Base-by-base conservation (phyloP, 2,888 invertebrate genomes). In the Xestia c-nigrum region DNA sequence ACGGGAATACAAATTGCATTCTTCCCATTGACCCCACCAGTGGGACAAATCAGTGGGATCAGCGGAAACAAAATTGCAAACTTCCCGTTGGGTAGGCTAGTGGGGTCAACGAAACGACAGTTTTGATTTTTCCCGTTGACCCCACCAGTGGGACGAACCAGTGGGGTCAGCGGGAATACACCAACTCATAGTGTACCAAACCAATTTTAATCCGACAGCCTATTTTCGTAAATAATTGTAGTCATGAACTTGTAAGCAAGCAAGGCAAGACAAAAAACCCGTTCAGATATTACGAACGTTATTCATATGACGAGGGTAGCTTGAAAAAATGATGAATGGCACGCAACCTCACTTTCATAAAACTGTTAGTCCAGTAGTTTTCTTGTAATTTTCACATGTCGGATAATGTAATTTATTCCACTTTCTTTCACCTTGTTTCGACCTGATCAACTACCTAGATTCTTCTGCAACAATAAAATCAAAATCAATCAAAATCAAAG, bases 261-360 rank as follows among this genome's bases (percentile, higher is more conserved):
- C 40, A 43, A 46, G 14, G 31, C n/a, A 57, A 79, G 12, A 74
- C 50, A 50, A 74, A 76, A 74, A 78, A 71, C 64, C 31, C 46
- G 72, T 76, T 78, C 64, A 59, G 72, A 73, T 73, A 76, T 84
- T 74, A 83, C 74, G 69, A 83, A 83, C 83, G 72, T 81, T 87
- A 85, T 85, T 86, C 81, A 77, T 73, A 73, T 76, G 83, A 84
- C 77, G 76, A 87, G 80, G 87, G 85, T 84, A 38, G 64, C 67
- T 47, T 66, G 65, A 67, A 71, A 74, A 86, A 79, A 79, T 80
- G 81, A 86, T 86, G 86, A 78, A 86, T 83, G 57, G 55, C 72
- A n/a, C 40, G 31, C n/a, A 40, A 40, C 72, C 63, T 72, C 31
- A 50, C 64, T 47, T 73, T 83, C 70, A 76, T 76, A 75, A 31